Percentiles rank a stretch among this genome's conserved stretches.
Conservation (phyloP, 2,113 vertebrate genomes). For the Notothenia coriiceps region DNA sequence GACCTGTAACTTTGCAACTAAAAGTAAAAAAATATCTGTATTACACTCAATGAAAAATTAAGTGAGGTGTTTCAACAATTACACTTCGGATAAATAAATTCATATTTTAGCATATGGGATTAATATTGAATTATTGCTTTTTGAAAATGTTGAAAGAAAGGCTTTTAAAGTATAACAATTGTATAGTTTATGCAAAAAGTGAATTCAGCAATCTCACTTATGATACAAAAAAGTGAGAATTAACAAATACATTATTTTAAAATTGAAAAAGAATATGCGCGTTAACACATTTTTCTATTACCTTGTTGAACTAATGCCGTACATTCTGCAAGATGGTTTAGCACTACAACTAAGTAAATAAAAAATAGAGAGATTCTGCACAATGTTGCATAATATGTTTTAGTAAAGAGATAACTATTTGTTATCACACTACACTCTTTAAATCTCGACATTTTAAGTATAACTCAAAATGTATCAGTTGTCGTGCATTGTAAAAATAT, state of each 20-base stretch:
- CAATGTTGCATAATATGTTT: too few relatives aligned
- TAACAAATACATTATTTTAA: background rate
- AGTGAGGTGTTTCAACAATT: too few relatives aligned
- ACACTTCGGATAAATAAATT: background rate
- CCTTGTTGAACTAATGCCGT: background rate
- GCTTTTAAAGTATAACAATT: background rate
- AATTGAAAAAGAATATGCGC: background rate
- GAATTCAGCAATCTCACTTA: background rate
- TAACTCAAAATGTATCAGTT: too few relatives aligned
- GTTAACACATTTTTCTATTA: background rate
- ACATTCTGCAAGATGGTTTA: too few relatives aligned
- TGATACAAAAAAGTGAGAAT: background rate
- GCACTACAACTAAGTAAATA: too few relatives aligned
- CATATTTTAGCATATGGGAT: background rate
- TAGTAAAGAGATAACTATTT: background rate
- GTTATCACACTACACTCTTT: background rate
- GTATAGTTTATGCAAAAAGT: background rate
- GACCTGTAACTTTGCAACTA: background rate
- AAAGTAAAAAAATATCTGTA: too few relatives aligned
- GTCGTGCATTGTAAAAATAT: background rate
- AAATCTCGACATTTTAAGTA: background rate
- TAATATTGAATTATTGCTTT: background rate
- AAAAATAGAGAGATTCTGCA: too few relatives aligned
- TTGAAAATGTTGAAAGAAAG: background rate
- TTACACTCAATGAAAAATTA: background rate